Conservation (phyloP, 2,113 vertebrate genomes). For the Grallaria varia region DNA sequence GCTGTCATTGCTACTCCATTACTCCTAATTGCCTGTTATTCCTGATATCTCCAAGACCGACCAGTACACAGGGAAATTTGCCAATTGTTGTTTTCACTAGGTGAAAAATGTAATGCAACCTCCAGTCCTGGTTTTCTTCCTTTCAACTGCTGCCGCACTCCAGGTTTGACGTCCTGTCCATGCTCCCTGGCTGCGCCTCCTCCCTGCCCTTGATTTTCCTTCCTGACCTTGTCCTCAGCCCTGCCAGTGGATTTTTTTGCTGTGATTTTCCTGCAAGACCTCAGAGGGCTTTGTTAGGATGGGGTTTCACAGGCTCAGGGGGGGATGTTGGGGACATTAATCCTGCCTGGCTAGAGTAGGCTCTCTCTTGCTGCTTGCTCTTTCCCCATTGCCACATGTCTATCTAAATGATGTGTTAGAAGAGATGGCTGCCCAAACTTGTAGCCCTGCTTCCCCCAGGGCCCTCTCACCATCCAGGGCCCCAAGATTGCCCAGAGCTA, state of each 20-base stretch:
- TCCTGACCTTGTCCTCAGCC: neutral
- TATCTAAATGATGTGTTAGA: neutral
- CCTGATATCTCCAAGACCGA: neutral
- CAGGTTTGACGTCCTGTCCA: neutral
- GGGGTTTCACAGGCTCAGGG: neutral
- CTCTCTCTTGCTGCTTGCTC: neutral
- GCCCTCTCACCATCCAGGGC: neutral
- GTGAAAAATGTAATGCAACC: too few relatives aligned
- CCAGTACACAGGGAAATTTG: neutral
- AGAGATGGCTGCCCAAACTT: neutral
- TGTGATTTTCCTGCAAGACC: neutral
- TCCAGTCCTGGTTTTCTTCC: slow-evolving; percentile 8
- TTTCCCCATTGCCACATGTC: neutral
- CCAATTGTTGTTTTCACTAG: too few relatives aligned
- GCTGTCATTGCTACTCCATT: neutral
- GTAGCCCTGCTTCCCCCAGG: neutral
- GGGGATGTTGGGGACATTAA: neutral
- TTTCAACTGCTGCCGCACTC: neutral
- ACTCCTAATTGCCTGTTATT: slow-evolving; percentile 12
- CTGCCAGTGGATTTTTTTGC: neutral
- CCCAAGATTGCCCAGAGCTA: neutral
- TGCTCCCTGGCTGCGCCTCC: neutral
- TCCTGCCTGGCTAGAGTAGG: neutral
- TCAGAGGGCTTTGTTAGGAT: neutral
- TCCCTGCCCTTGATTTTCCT: neutral